Conservation (phyloP, 2,797 vertebrate species). For the Poecilia velifera region DNA sequence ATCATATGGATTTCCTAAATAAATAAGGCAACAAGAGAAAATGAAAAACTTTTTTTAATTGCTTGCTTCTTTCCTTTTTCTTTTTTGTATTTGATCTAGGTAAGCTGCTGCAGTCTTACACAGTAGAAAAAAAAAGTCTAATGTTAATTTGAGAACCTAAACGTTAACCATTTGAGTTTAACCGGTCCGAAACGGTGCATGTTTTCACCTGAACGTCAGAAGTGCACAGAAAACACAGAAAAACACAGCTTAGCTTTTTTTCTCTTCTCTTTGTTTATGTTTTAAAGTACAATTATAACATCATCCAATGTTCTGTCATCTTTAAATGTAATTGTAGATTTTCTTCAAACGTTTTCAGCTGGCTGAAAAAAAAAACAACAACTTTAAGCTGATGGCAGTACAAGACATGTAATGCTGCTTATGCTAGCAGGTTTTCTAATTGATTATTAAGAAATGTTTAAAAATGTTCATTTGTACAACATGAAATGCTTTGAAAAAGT, state of each 20-base stretch:
- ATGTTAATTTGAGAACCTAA: background rate
- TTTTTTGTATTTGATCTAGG: background rate
- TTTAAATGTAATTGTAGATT: background rate
- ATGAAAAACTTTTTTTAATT: background rate
- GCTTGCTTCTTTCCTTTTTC: background rate
- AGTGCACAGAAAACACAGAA: background rate
- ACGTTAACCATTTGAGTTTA: background rate
- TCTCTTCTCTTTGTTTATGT: background rate
- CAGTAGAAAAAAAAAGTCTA: background rate
- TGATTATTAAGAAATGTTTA: background rate
- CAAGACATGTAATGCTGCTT: background rate
- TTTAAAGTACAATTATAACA: background rate
- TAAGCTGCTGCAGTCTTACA: background rate
- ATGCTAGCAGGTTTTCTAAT: background rate
- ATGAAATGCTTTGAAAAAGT: background rate
- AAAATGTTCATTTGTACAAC: background rate
- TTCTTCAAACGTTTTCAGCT: background rate
- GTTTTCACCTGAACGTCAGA: background rate
- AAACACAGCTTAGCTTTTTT: background rate
- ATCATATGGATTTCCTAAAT: background rate
- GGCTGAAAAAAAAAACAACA: background rate
- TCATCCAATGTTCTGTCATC: background rate
- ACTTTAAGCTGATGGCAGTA: background rate
- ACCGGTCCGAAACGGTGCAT: background rate
- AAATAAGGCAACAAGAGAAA: background rate